A percentile compares a stretch with the other conserved stretches of the same genome.
These are phyloP conservation scores for Drosophila sucinea DNA, from an alignment of 1,140 invertebrate genomes.

Conservation along the genomic window DNA sequence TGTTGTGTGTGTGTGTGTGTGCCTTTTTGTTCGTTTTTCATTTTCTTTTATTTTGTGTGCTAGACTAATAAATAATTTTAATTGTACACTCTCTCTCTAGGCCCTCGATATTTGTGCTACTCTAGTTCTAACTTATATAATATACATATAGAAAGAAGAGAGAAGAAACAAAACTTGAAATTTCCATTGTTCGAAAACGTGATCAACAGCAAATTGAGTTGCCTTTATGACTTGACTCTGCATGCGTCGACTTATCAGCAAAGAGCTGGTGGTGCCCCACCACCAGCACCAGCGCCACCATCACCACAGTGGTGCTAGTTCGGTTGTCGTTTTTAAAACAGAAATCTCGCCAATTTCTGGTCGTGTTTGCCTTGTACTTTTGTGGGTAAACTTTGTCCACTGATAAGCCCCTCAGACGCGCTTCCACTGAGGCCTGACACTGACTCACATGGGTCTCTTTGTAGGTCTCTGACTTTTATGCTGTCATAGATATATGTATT, in stretches of 20 bases:
- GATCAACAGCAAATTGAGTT: conserved; percentile 72
- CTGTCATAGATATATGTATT: conserved; percentile 34
- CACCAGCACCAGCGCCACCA: too few species aligned
- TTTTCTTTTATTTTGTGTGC: conserved; percentile 1
- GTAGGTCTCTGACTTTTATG: conserved; percentile 45
- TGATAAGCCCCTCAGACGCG: conserved; percentile 54
- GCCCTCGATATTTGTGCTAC: conserved; percentile 16
- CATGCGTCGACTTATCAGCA: conserved; percentile 37
- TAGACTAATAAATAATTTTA: conserved; percentile 79
- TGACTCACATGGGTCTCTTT: conserved; percentile 30
- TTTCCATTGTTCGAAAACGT: conserved; percentile 65
- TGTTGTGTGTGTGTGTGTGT: background rate
- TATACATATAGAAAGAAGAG: background rate
- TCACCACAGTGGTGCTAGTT: background rate
- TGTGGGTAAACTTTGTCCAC: conserved; percentile 70
- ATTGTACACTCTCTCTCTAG: conserved; percentile 64
- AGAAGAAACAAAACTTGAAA: conserved; percentile 22
- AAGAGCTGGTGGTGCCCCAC: conserved; percentile 13
- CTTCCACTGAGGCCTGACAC: conserved; percentile 19
- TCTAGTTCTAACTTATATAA: conserved; percentile 55
- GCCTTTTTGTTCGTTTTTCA: conserved; percentile 2
- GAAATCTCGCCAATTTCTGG: conserved; percentile 21
- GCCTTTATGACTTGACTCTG: conserved; percentile 44
- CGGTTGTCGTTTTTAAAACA: conserved; percentile 1
- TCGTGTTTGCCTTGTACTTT: conserved; percentile 50